Evolutionary conservation across 2,113 vertebrate species (phyloP).

Genomic region (Murina feae): DNA sequence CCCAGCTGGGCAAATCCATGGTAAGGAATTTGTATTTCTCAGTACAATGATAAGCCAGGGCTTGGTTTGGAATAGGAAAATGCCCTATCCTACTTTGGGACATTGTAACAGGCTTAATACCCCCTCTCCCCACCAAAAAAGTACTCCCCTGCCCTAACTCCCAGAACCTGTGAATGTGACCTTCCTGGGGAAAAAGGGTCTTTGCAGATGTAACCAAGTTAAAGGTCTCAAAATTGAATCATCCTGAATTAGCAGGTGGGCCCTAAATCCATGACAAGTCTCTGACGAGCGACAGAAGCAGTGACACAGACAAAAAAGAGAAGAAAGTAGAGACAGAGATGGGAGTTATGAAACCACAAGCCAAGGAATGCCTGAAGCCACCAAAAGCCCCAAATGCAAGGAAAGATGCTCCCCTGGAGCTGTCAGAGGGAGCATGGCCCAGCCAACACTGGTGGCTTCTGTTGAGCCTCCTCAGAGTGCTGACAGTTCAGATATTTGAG

Average conservation of each 20-base stretch:
- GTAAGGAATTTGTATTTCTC: not conserved
- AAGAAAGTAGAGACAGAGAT: not conserved
- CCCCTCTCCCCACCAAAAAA: rapidly evolving
- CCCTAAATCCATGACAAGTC: not conserved
- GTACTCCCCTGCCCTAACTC: not conserved
- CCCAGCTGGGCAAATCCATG: not conserved
- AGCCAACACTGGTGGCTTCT: not conserved
- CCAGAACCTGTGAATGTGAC: not conserved
- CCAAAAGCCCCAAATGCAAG: not conserved
- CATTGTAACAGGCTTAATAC: not conserved
- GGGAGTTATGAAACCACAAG: not conserved
- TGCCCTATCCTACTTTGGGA: not conserved
- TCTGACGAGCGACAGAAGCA: not conserved
- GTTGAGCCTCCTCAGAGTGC: not conserved
- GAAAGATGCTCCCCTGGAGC: not conserved
- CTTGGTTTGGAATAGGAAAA: not conserved
- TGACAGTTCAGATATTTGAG: not conserved
- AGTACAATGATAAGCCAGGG: not conserved
- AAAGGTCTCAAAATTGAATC: not conserved
- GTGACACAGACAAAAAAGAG: not conserved
- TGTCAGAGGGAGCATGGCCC: not conserved
- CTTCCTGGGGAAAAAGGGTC: not conserved
- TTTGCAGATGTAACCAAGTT: not conserved
- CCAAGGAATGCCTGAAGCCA: not conserved
- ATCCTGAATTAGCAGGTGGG: not conserved